Base-by-base conservation (phyloP, 2,888 invertebrate species). In the Pyralis farinalis region DNA sequence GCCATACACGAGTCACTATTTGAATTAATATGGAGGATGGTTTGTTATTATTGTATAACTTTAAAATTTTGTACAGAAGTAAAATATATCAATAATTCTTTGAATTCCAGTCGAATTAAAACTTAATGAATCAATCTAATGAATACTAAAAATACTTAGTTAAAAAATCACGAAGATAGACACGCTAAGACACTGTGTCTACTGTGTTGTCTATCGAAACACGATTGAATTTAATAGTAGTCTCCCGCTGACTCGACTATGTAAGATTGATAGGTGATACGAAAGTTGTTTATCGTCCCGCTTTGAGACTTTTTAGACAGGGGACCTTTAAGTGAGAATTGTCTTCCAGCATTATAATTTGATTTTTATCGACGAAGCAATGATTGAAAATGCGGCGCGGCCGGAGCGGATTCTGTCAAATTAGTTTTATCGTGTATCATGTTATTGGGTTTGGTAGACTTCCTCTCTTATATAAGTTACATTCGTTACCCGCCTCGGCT, bases 211-310 rank as follows among this genome's bases (percentile, higher is more conserved):
- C 9, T 10, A 5, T 9, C 10, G 10, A 12, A 27, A 7, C 16
- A 12, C 50, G 53, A 56, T 59, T 58, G 59, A 71, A 72, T 78
- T 80, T 76, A 79, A 81, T 76, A 77, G 71, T 48, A 62, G 67
- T 62, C 72, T 63, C 84, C 84, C 65, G 82, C 83, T 80, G 83
- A 52, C 50, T 48, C 54, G 52, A 58, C 66, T 68, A 78, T 73
- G 76, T 79, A 75, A 79, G 85, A 85, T 86, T 81, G 80, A 85
- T 84, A 76, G 78, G 70, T 70, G 85, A 85, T 85, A 85, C 64
- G 67, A 61, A 53, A 63, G 56, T 47, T 46, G 52, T 50, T 66
- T 71, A 69, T 74, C 70, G 71, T 63, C 58, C 50, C 58, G 58
- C 49, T 29, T 49, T 31, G 12, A 31, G 31, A 31, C 31, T 64